A percentile compares a stretch with the other conserved stretches of the same genome.
phyloP scores from a whole-genome alignment of 2,113 vertebrate species.

The Pollachius pollachius region DNA sequence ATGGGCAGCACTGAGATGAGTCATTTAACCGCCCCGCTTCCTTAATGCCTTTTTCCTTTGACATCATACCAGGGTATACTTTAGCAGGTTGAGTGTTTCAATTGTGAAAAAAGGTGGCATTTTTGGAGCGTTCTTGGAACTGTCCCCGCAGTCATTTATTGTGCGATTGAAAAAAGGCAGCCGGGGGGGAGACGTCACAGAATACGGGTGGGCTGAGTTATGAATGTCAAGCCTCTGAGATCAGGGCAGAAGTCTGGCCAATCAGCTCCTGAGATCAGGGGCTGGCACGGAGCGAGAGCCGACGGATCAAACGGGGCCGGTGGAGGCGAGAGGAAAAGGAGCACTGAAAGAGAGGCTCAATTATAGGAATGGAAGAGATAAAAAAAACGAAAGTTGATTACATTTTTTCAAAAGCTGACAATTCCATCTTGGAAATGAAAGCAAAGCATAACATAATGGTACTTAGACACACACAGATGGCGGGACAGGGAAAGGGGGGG shows the following conservation, averaged over 20 bases:
- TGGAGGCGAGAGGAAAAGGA: background rate
- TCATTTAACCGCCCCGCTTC: background rate
- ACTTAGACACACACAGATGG: background rate
- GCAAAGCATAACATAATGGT: background rate
- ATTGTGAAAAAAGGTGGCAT: conserved; percentile 16
- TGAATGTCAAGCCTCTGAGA: too few species aligned
- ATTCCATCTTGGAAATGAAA: conserved; percentile 18
- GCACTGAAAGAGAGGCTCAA: background rate
- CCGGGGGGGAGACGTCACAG: background rate
- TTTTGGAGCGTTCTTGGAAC: conserved; percentile 12
- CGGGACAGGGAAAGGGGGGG: too few species aligned
- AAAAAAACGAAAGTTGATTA: background rate
- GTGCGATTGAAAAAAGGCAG: conserved; percentile 5
- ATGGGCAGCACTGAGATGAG: background rate
- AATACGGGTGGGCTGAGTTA: background rate
- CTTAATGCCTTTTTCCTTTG: background rate
- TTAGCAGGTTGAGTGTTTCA: conserved; percentile 29
- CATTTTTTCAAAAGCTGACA: conserved; percentile 25
- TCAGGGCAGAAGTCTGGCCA: background rate
- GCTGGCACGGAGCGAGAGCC: too few species aligned
- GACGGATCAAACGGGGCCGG: too few species aligned
- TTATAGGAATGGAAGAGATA: conserved; percentile 11
- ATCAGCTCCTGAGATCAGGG: too few species aligned
- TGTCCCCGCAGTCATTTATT: conserved; percentile 4
- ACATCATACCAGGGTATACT: conserved; percentile 12